Evolutionary conservation across 2,113 vertebrate species (phyloP).

Genomic region (Cyanistes caeruleus): DNA sequence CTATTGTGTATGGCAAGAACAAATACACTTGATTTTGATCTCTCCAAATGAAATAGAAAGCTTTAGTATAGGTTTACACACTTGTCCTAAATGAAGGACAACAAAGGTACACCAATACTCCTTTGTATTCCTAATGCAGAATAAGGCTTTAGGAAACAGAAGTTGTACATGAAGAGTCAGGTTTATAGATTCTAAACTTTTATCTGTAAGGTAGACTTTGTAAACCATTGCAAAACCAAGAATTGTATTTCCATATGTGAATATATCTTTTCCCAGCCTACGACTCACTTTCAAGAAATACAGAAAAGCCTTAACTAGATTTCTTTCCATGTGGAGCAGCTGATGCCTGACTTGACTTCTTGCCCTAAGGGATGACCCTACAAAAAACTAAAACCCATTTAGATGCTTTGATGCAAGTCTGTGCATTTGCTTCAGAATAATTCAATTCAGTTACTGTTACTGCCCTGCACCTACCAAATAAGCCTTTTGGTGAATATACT

Average conservation of each 20-base stretch:
- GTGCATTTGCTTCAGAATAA: background rate
- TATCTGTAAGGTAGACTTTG: background rate
- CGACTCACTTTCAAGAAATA: background rate
- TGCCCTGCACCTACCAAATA: background rate
- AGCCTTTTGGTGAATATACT: background rate
- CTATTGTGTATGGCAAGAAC: background rate
- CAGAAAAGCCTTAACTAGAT: background rate
- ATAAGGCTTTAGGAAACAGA: background rate
- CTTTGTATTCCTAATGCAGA: background rate
- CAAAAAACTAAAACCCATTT: constrained; percentile 22
- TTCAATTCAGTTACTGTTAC: background rate
- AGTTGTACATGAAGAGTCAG: background rate
- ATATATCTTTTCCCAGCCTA: background rate
- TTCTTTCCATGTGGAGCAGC: constrained; percentile 15
- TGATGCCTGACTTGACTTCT: background rate
- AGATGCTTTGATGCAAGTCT: background rate
- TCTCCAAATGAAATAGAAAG: background rate
- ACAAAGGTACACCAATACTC: background rate
- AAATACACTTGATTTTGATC: background rate
- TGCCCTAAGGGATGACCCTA: background rate
- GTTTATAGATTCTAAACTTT: background rate
- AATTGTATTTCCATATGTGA: background rate
- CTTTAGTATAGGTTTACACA: background rate
- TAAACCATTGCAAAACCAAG: background rate
- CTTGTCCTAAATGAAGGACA: background rate